Conservation (phyloP, 2,113 vertebrate species). For the Sarotherodon lohbergeri region DNA sequence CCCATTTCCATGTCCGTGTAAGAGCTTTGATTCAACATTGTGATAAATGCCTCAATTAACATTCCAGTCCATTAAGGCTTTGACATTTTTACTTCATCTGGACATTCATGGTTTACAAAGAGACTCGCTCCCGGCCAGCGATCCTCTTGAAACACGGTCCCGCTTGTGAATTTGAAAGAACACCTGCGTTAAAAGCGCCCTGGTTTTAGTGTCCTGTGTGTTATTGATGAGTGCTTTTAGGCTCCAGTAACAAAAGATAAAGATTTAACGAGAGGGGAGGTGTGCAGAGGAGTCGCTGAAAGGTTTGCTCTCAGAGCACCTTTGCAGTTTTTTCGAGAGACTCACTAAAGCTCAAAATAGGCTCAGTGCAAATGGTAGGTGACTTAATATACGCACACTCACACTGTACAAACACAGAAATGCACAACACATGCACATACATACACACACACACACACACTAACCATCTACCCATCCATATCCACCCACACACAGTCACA, state of each 20-base stretch:
- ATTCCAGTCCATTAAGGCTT: constrained; percentile 47
- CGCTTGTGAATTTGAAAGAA: constrained; percentile 7
- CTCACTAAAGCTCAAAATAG: constrained; percentile 7
- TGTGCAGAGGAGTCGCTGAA: constrained; percentile 3
- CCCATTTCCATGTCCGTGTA: neutral
- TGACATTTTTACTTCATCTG: constrained; percentile 33
- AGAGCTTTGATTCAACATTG: constrained; percentile 42
- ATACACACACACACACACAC: neutral
- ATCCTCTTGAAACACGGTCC: neutral
- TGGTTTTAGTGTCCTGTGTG: constrained; percentile 11
- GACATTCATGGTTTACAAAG: neutral
- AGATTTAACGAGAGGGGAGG: constrained; percentile 4
- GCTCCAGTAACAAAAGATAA: constrained; percentile 3
- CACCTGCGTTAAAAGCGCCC: constrained; percentile 21
- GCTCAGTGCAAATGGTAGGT: neutral
- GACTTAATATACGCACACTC: neutral
- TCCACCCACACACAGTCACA: neutral
- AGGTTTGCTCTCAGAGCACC: constrained; percentile 1
- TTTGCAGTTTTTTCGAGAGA: neutral
- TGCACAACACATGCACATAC: neutral
- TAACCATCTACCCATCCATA: neutral
- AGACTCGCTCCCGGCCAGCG: neutral
- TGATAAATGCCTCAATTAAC: constrained; percentile 62
- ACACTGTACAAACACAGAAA: neutral
- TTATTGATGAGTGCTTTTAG: constrained; percentile 29